Evolutionary conservation across 2,113 vertebrate genomes (phyloP).

Genomic region (Rhodinocichla rosea): DNA sequence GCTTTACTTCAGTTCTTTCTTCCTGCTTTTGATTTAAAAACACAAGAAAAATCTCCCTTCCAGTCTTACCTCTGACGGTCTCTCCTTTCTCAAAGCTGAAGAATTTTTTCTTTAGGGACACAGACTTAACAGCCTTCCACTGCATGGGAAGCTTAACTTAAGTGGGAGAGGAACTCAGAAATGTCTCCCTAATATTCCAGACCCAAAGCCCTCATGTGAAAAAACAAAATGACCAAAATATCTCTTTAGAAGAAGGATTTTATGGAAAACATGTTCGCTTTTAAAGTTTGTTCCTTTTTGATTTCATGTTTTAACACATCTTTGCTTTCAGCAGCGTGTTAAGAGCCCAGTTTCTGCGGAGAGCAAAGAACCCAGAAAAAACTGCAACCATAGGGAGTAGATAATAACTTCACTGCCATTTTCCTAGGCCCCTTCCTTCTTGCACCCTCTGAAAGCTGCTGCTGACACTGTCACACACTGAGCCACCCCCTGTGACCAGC

Average conservation of each 20-base stretch:
- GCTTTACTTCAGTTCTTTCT: neutral
- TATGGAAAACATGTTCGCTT: accelerated
- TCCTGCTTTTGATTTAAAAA: neutral
- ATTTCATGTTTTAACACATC: neutral
- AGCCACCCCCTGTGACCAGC: neutral
- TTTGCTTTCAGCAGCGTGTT: neutral
- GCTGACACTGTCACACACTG: neutral
- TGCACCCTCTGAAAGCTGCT: neutral
- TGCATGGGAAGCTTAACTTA: neutral
- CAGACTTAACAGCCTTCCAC: neutral
- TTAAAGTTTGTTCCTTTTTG: neutral
- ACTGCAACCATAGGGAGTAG: neutral
- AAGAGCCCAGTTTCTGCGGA: neutral
- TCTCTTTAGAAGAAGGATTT: neutral
- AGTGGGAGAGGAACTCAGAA: neutral
- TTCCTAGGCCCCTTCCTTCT: neutral
- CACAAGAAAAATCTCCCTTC: neutral
- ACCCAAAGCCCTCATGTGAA: neutral
- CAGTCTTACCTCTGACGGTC: neutral
- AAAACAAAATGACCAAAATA: neutral
- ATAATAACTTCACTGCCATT: neutral
- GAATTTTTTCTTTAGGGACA: neutral
- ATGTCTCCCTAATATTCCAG: neutral
- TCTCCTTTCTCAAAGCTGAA: neutral
- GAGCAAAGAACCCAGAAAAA: neutral